Conservation (phyloP, 2,113 vertebrate species). For the Catharus bicknelli region DNA sequence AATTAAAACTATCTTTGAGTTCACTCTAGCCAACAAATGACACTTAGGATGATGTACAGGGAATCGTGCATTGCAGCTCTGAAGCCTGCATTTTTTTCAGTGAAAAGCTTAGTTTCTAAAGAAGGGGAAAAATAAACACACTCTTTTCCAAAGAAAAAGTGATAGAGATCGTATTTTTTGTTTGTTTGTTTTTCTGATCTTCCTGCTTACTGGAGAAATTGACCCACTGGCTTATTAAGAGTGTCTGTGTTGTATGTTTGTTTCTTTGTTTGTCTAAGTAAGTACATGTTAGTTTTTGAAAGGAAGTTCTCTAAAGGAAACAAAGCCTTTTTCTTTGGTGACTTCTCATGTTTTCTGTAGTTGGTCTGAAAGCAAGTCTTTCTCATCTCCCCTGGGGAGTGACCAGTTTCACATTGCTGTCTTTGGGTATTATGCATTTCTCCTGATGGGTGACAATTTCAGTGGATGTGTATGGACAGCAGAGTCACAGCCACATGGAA, state of each 20-base stretch:
- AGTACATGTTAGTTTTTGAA: neutral
- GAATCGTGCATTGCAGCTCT: neutral
- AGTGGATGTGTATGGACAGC: neutral
- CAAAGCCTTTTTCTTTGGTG: neutral
- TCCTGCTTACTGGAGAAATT: neutral
- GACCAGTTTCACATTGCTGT: neutral
- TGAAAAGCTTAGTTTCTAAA: neutral
- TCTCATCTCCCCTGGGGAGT: neutral
- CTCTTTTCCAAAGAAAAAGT: neutral
- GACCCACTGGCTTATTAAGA: neutral
- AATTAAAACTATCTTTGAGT: neutral
- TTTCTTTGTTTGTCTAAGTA: conserved; percentile 15
- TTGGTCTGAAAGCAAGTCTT: neutral
- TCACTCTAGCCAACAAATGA: neutral
- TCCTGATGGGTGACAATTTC: neutral
- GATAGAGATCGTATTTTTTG: neutral
- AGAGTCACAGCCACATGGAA: neutral
- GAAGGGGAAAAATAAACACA: neutral
- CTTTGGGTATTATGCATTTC: neutral
- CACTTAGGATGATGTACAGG: neutral
- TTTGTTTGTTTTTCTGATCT: neutral
- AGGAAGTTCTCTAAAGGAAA: neutral
- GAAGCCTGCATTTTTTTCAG: neutral
- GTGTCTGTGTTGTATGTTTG: neutral
- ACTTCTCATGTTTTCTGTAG: neutral